These are phyloP conservation scores for Sitophilus oryzae DNA, from an alignment of 1,140 invertebrate genomes.

Conservation along the genomic window DNA sequence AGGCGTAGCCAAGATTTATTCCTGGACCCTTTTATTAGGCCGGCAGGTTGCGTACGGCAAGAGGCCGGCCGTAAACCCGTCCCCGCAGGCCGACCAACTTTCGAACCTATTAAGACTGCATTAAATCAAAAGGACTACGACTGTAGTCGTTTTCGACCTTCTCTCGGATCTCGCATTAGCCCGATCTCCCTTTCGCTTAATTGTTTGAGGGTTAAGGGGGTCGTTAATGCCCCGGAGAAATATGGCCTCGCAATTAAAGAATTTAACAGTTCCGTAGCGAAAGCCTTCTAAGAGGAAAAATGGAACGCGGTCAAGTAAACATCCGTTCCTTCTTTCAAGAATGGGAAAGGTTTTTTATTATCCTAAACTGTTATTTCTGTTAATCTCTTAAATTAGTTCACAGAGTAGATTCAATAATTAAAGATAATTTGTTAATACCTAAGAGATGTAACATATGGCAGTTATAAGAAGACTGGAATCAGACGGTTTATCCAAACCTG, in stretches of 20 bases:
- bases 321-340: too few species aligned
- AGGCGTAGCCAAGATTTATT: conserved; percentile 1
- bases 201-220: conserved; percentile 22
- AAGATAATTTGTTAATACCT: too few species aligned
- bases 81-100: conserved; percentile 19
- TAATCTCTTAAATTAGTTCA: too few species aligned
- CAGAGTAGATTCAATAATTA: too few species aligned
- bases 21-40: conserved; percentile 12
- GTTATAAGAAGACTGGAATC: too few species aligned
- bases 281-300: too few species aligned
- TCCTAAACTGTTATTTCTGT: too few species aligned
- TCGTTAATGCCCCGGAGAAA: conserved; percentile 19
- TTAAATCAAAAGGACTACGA: conserved; percentile 20
- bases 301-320: too few species aligned
- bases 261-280: conserved; percentile 8
- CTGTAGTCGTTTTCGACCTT: conserved; percentile 14
- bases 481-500: too few species aligned
- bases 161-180: conserved; percentile 18
- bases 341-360: too few species aligned
- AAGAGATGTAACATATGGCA: too few species aligned
- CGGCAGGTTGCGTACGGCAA: conserved; percentile 20
- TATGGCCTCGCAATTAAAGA: conserved; percentile 18
- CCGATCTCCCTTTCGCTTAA: conserved; percentile 21
- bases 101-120: conserved; percentile 24
- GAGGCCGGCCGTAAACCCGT: conserved; percentile 12